Evolutionary conservation across 2,888 invertebrate species (phyloP), one percentile per base, ranked within the genome.

Genomic region (Chaitophorus viminalis): DNA sequence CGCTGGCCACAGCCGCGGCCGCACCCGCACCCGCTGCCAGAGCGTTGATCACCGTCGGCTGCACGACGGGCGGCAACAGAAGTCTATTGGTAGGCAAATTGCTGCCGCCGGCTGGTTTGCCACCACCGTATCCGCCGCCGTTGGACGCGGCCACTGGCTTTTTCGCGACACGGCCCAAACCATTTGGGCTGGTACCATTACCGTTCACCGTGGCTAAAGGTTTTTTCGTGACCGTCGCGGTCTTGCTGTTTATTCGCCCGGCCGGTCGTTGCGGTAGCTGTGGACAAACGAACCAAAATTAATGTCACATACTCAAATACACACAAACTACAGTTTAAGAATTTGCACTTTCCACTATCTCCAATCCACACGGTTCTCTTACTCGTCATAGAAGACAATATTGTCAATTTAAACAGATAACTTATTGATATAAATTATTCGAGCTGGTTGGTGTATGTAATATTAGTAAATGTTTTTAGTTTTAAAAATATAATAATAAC

Each of bases 1-100:
- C 88, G 31, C 89, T 88, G 54, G 39, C 75, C 33, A 72, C 77
- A 3, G 89, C 87, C 0, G 77, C 76, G 76, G 89, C 82, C 21
- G 89, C 82, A 8, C 75, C 54, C 11, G 54, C 54, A 11, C 83
- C 83, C 18, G 83, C 75, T 8, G 83, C 83, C 14, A 83, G 25
- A 0, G 84, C 84, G 65, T 84, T 76, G 8, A 65, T 76, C 31
- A 65, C 84, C 3, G 84, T 84, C 39, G 84, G 75, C 76, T 84
- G 84, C 25, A 76, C 84, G 84, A 84, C 84, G 0, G 84, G 84
- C 5, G 84, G 84, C 31, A 84, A 31, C n/a, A 76, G 46, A 25
- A 84, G 31, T 9, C 46, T 60, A 39, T 75, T 83, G 75, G 60
- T 39, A 65, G 72, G 72, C 0, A 31, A 8, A 14, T 46, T 46